Base-by-base conservation (phyloP, 64 coral and sea anemone species). In the Montipora efflorescens region DNA sequence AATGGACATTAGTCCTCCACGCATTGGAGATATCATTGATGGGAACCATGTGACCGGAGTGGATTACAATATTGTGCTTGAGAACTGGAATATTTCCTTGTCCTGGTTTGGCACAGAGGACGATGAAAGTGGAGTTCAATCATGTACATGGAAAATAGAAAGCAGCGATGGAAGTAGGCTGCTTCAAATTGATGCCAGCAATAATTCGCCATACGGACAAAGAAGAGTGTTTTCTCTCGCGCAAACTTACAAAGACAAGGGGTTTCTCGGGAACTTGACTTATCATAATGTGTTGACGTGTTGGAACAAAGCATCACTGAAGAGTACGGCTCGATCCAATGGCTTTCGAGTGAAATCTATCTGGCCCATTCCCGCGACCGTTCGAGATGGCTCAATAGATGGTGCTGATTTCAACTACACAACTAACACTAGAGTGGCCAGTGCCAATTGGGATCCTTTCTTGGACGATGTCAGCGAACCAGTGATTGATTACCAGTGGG, bases 401-500 rank as follows among this genome's bases (percentile, higher is more conserved):
- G 81, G 80, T 6, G 72, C 18, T 48, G 95, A 96, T 36, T 47
- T 91, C 4, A 87, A 50, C 59, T 96, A 81, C 45, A 59, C 82
- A 4, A 93, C 88, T 36, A 36, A 2, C 36, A 36, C 36, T 2
- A 36, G 36, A 36, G 36, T 36, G 36, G 36, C 1, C 36, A 36
- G 36, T 36, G 36, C 36, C 36, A 36, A 36, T 36, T 36, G 36
- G 36, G 36, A 36, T 0, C 36, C 36, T 36, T 36, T 36, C 36
- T 36, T 36, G 36, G 36, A 36, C 36, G 36, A 36, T 36, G 1
- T 2, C 13, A 90, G 58, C 22, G 95, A 96, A 53, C 92, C 95
- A 25, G 95, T 96, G 18, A 74, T 91, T 18, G 53, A 61, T 8
- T 96, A 96, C 74, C 91, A 89, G 90, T 87, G 88, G 82, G 91